These are phyloP conservation scores for Globodera ellingtonae DNA, from an alignment of 1,140 invertebrate genomes.

Conservation along the genomic window DNA sequence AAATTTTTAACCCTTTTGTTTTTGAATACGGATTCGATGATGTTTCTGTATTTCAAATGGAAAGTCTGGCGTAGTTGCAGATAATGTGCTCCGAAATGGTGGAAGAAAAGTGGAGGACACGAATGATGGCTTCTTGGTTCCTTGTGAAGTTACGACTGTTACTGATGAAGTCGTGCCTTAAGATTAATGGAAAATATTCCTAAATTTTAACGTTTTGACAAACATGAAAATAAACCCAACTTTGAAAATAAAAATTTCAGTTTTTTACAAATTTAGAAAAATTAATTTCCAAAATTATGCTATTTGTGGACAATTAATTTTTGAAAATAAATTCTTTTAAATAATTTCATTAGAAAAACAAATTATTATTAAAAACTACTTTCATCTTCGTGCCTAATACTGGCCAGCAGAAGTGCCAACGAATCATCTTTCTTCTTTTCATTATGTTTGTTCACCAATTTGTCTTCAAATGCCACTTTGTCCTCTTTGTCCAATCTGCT, in stretches of 20 bases:
- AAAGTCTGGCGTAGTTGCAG: constrained; percentile 3
- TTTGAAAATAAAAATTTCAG: background rate
- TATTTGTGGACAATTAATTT: too few species aligned
- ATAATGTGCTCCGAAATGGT: background rate
- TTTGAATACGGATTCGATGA: background rate
- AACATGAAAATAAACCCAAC: background rate
- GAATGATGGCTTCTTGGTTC: background rate
- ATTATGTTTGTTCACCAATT: background rate
- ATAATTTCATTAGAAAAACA: background rate
- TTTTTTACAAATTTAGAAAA: too few species aligned
- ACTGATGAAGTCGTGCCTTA: background rate
- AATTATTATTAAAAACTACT: background rate
- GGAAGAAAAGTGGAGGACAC: too few species aligned
- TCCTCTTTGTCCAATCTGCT: constrained; percentile 6
- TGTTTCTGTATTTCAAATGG: background rate
- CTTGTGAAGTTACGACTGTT: background rate
- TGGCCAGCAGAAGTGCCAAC: background rate
- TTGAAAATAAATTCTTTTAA: too few species aligned
- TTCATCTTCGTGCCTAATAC: background rate
- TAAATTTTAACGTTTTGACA: background rate
- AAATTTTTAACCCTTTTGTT: background rate
- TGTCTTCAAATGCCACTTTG: constrained; percentile 18
- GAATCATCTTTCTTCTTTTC: background rate
- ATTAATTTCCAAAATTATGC: too few species aligned
- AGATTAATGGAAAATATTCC: background rate